Evolutionary conservation across 1,140 invertebrate species (phyloP), one percentile per base, ranked within the genome.

Genomic region (Aphaenogaster ashmeadi): DNA sequence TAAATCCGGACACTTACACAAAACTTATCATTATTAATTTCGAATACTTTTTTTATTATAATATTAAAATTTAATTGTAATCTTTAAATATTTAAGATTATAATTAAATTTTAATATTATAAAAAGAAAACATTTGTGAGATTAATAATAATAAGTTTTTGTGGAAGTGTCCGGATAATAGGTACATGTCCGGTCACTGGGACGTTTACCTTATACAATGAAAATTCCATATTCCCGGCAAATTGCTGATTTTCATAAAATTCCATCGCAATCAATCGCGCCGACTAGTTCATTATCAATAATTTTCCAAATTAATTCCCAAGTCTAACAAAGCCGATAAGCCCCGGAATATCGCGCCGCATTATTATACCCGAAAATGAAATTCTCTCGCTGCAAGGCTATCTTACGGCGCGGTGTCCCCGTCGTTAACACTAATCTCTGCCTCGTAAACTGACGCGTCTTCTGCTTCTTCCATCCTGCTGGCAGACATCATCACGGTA

Each of bases 161-260:
- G n/a, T n/a, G n/a, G n/a, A n/a, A n/a, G n/a, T n/a, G n/a, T n/a
- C n/a, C n/a, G n/a, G n/a, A n/a, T n/a, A n/a, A n/a, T n/a, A n/a
- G n/a, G n/a, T n/a, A n/a, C n/a, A n/a, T n/a, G n/a, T n/a, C n/a
- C n/a, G n/a, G n/a, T n/a, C n/a, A n/a, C n/a, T n/a, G n/a, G n/a
- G n/a, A n/a, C n/a, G n/a, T n/a, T n/a, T n/a, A n/a, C n/a, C n/a
- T n/a, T n/a, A 69, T 13, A 15, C n/a, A 41, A 18, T 13, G 54
- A 54, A 74, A 81, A 54, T 81, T 66, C 7, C 3, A 3, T 6
- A 11, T 44, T 84, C 47, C 15, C 67, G 15, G 47, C 3, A 77
- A 87, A 87, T 87, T 84, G 79, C 67, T 58, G 69, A 69, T n/a
- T 54, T 84, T 67, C 69, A 60, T 84, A 84, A 84, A 84, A 84